Evolutionary conservation across 2,797 vertebrate species (phyloP), one percentile per base, ranked within the genome.

Genomic region (Orientallactaga sibirica): DNA sequence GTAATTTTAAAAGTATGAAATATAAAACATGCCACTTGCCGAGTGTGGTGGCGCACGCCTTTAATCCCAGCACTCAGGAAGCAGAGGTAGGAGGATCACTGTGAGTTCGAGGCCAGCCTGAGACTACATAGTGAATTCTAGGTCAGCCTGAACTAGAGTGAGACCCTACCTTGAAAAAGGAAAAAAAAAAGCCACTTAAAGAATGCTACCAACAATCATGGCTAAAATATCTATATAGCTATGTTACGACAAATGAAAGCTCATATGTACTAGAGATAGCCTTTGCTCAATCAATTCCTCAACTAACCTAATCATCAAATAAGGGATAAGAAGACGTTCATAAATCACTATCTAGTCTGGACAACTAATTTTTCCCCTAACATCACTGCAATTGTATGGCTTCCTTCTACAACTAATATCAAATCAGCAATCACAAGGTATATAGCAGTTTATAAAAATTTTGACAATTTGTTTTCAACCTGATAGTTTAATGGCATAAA

Each of bases 211-310:
- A 92, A 88, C 78, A 93, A 58, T 43, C 10, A 78, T 4, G 77
- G 9, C 24, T 78, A 64, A 87, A 68, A 80, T 75, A 16, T 66
- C 61, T 82, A 90, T 11, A 81, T 0, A 75, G 52, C 52, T 79
- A 25, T n/a, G 58, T 22, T 96, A 18, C 20, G 24, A 88, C 24
- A 89, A 92, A 74, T 61, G 79, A 94, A 94, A 91, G 43, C 61
- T 48, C 66, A 88, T 16, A 80, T 11, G 22, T 71, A 87, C 4
- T 67, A 91, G n/a, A 89, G 86, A 88, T n/a, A 58, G 41, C 19
- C 16, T 33, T 79, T 91, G 18, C 19, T 79, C 14, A 83, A 94
- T 75, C 22, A 77, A 55, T 58, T 88, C 71, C 27, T 88, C 73
- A 86, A 83, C 20, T 95, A 94, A 82, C 29, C 55, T 52, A 68